Evolutionary conservation across 2,113 vertebrate species (phyloP).

Genomic region (Carassius gibelio): DNA sequence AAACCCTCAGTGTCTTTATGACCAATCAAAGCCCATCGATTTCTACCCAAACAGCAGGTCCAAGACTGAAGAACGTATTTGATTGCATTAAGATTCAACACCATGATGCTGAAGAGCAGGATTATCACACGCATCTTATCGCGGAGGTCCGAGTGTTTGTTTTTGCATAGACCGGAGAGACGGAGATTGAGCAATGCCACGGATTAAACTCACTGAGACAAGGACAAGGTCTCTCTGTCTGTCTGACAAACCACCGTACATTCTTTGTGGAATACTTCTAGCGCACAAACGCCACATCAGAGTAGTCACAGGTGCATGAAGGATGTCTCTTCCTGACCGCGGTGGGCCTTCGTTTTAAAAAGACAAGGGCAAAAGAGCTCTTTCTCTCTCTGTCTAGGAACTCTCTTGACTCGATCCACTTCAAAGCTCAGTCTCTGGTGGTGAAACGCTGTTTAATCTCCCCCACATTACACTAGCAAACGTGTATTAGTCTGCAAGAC

Average conservation of each 20-base stretch:
- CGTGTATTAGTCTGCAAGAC: constrained; percentile 79
- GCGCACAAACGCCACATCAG: not conserved
- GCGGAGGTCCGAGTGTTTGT: constrained; percentile 11
- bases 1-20: not conserved
- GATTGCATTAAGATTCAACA: constrained; percentile 51
- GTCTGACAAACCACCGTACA: not conserved
- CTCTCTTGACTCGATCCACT: constrained; percentile 47
- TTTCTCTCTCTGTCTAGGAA: constrained; percentile 45
- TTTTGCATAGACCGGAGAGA: constrained; percentile 4
- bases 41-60: not conserved
- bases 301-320: constrained; percentile 20
- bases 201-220: not conserved
- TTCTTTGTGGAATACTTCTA: not conserved
- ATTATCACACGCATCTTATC: constrained; percentile 28
- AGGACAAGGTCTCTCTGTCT: constrained; percentile 17
- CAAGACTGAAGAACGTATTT: not conserved
- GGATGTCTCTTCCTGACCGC: not conserved
- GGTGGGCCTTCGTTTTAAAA: constrained; percentile 9
- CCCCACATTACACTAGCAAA: constrained; percentile 71
- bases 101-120: not conserved
- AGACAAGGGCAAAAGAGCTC: constrained; percentile 35
- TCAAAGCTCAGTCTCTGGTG: constrained; percentile 51
- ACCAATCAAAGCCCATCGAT: constrained; percentile 13
- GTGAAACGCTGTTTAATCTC: constrained; percentile 71
- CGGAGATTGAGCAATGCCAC: not conserved